Percentiles rank a stretch among this genome's conserved stretches.
Evolutionary conservation across 2,113 vertebrate species (phyloP).

Genomic region (Tenebrosternarchus preto): DNA sequence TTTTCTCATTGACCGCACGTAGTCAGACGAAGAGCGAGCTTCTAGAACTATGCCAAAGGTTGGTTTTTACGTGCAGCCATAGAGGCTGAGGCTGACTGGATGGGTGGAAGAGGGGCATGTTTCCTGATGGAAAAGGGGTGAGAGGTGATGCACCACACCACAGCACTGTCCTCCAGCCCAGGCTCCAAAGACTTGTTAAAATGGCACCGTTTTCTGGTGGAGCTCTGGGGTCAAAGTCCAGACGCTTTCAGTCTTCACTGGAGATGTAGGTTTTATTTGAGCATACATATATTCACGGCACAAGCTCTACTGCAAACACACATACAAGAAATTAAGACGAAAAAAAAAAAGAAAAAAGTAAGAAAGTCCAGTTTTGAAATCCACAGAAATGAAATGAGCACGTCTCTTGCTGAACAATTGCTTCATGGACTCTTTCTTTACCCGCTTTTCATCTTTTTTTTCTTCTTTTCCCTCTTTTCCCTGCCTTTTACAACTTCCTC

Average conservation of each 20-base stretch:
- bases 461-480: constrained; percentile 14
- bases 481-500: constrained; percentile 81
- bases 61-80: not conserved
- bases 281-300: not conserved
- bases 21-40: not conserved
- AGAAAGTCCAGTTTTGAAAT: not conserved
- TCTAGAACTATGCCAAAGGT: constrained; percentile 26
- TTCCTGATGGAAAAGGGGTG: constrained; percentile 26
- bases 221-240: not conserved
- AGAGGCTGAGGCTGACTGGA: constrained; percentile 23
- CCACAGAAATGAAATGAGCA: not conserved
- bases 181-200: constrained; percentile 40
- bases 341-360: not conserved
- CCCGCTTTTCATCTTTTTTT: constrained; percentile 8
- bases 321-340: constrained; percentile 5
- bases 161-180: constrained; percentile 4
- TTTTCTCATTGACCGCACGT: constrained; percentile 18
- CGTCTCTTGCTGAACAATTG: constrained; percentile 27
- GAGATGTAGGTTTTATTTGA: not conserved
- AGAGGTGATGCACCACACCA: constrained; percentile 7
- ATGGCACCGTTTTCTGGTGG: not conserved
- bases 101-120: constrained; percentile 2
- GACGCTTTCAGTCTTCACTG: constrained; percentile 3
- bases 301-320: constrained; percentile 50
- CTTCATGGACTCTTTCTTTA: constrained; percentile 23